Evolutionary conservation across 2,797 vertebrate species (phyloP), one percentile per base, ranked within the genome.

Genomic region (Hoplostethus mediterraneus): DNA sequence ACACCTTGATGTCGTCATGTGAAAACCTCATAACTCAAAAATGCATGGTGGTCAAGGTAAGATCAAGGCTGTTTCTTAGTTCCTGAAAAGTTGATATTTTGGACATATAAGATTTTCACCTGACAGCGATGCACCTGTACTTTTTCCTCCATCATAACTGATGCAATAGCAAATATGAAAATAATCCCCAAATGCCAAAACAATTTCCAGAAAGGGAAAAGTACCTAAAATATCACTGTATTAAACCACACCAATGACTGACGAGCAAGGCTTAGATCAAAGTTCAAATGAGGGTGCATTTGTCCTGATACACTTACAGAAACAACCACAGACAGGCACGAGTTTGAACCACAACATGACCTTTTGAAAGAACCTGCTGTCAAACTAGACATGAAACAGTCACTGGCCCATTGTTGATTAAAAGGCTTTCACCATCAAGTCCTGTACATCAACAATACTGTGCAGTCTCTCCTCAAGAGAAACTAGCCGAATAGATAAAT

Each of bases 311-410:
- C 91, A 93, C 55, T 85, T 79, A 91, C 57, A 92, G 80, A 90
- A 83, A 95, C 85, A 80, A 91, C 83, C 88, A 95, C 92, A 93
- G 73, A 95, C 94, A 92, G 93, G 93, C 93, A 95, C 92, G 80
- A 91, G 88, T 92, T 93, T 91, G 82, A 89, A 94, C 87, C 88
- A 94, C 93, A 84, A 93, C 71, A 82, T 81, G 81, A 88, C 76
- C 83, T 80, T 71, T 74, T 63, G 55, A 77, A 86, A 82, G 75
- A 72, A 83, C 72, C 85, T 87, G 89, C 89, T 84, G 83, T 82
- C 82, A 84, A 59, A 87, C 77, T 77, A 85, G 84, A 93, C 76
- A 67, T 82, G 73, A 92, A 95, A 94, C 90, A 95, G 94, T 94
- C 94, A 92, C 90, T 71, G 93, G 93, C 93, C 75, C 60, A 56